Conservation (phyloP, 2,113 vertebrate species). For the Vireo altiloquus region DNA sequence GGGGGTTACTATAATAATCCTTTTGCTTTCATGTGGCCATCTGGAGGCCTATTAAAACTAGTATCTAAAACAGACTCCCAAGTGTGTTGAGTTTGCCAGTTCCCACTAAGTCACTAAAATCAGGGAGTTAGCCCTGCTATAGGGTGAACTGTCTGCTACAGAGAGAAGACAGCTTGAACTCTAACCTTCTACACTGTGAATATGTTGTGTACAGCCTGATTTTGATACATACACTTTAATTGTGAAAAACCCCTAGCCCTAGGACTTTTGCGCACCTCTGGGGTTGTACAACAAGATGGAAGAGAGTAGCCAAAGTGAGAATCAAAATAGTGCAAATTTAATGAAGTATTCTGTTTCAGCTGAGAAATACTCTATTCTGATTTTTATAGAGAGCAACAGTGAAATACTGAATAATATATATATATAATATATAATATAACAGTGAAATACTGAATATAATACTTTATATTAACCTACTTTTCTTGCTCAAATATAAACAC, state of each 20-base stretch:
- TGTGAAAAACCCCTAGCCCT: constrained; percentile 7
- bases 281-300: constrained; percentile 39
- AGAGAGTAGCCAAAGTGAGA: constrained; percentile 47
- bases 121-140: constrained; percentile 54
- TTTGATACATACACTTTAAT: constrained; percentile 28
- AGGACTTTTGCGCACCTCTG: constrained; percentile 47
- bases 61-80: constrained; percentile 76
- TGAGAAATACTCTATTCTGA: constrained; percentile 51
- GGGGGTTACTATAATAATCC: constrained; percentile 79
- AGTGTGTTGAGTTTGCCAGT: constrained; percentile 72
- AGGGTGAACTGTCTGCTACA: constrained; percentile 45
- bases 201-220: constrained; percentile 39
- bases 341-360: constrained; percentile 63
- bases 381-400: constrained; percentile 52
- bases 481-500: constrained; percentile 28
- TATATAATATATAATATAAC: too few relatives aligned
- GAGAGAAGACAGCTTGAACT: constrained; percentile 45
- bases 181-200: constrained; percentile 28
- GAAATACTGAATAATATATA: too few relatives aligned
- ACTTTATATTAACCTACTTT: constrained; percentile 52
- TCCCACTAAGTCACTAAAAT: constrained; percentile 74
- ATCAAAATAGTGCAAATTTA: constrained; percentile 53
- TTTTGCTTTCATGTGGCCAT: constrained; percentile 79
- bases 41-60: constrained; percentile 80
- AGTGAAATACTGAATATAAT: too few relatives aligned